Evolutionary conservation across 2,797 vertebrate genomes (phyloP).

Genomic region (Thunnus albacares): DNA sequence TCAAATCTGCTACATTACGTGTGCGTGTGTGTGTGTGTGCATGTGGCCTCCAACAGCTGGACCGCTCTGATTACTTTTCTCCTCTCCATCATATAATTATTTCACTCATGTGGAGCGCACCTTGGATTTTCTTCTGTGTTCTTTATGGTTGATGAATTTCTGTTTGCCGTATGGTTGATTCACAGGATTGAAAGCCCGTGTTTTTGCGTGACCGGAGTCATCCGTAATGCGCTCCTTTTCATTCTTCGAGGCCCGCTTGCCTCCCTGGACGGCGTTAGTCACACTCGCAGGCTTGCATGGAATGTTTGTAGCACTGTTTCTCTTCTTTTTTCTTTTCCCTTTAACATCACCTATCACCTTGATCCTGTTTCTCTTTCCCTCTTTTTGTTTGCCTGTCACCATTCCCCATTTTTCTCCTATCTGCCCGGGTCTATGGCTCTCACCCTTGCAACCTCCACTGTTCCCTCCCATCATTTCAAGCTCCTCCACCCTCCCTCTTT

Average conservation of each 20-base stretch:
- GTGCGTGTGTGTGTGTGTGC: conserved; percentile 20
- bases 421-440: conserved; percentile 68
- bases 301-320: conserved; percentile 69
- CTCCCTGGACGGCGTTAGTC: conserved; percentile 70
- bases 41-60: conserved; percentile 63
- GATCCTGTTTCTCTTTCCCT: conserved; percentile 78
- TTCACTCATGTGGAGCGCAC: conserved; percentile 29
- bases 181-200: conserved; percentile 38
- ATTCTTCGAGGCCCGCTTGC: conserved; percentile 40
- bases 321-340: conserved; percentile 35
- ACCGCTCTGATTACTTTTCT: conserved; percentile 56
- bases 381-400: conserved; percentile 76
- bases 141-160: conserved; percentile 45
- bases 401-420: conserved; percentile 72
- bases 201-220: conserved; percentile 51
- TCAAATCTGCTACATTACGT: conserved; percentile 29
- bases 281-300: conserved; percentile 70
- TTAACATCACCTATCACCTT: conserved; percentile 82
- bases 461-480: conserved; percentile 80
- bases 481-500: conserved; percentile 69
- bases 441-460: conserved; percentile 78
- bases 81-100: conserved; percentile 49
- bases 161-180: conserved; percentile 43
- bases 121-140: conserved; percentile 35
- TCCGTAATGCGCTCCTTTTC: conserved; percentile 40